Conservation (phyloP, 92 coral and sea anemone species). For the Epizoanthus illoricatus region DNA sequence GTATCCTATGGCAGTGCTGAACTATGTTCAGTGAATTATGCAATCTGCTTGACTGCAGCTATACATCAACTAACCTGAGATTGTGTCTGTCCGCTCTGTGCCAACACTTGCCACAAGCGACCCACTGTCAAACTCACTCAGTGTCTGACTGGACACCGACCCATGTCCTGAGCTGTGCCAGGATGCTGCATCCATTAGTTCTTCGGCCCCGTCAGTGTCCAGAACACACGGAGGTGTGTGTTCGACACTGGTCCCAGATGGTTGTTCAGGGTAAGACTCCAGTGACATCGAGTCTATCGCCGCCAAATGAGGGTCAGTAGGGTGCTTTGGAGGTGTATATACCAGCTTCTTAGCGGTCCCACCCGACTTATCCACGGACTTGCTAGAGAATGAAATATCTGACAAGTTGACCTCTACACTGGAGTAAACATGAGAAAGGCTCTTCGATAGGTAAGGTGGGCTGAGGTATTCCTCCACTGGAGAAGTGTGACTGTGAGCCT, state of each 20-base stretch:
- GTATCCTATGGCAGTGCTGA: too few species aligned
- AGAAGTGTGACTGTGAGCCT: not conserved
- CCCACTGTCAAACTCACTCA: conserved; percentile 58
- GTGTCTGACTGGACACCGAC: conserved; percentile 42
- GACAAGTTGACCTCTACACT: conserved; percentile 66
- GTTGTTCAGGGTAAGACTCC: not conserved
- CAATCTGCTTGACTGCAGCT: too few species aligned
- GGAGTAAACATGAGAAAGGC: conserved; percentile 70
- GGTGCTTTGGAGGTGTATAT: conserved; percentile 22
- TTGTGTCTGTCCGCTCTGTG: conserved; percentile 41
- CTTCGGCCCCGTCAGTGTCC: conserved; percentile 78
- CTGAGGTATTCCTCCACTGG: conserved; percentile 29
- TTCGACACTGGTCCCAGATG: conserved; percentile 47
- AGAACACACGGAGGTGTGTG: conserved; percentile 72
- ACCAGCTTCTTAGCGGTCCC: conserved; percentile 23
- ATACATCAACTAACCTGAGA: conserved; percentile 16
- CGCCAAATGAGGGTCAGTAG: conserved; percentile 17
- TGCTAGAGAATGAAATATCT: conserved; percentile 73
- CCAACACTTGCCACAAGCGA: conserved; percentile 44
- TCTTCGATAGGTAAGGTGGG: conserved; percentile 33
- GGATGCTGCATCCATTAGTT: conserved; percentile 70
- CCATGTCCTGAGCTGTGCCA: conserved; percentile 61
- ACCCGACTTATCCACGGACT: conserved; percentile 60
- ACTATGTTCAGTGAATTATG: too few species aligned
- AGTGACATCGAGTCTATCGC: conserved; percentile 4